A percentile compares a stretch with the other conserved stretches of the same genome.
Conservation (phyloP, 2,888 invertebrate genomes). For the Ochropleura plecta region DNA sequence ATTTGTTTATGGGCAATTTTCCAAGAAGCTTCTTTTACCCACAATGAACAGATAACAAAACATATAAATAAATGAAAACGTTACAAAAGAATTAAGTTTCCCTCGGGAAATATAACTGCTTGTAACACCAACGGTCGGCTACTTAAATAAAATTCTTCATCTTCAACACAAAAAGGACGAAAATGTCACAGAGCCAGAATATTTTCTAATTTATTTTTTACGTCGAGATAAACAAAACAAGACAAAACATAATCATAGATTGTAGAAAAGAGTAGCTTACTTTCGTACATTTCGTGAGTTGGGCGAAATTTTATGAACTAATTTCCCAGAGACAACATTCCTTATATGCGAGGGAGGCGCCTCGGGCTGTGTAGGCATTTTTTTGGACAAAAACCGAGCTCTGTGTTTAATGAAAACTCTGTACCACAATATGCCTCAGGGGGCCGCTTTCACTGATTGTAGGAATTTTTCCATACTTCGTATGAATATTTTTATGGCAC, state of each 20-base stretch:
- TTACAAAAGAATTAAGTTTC: constrained; percentile 33
- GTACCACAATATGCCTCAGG: constrained; percentile 87
- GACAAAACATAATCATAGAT: constrained; percentile 70
- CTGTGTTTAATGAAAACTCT: constrained; percentile 89
- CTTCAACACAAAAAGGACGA: constrained; percentile 46
- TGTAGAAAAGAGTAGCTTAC: constrained; percentile 67
- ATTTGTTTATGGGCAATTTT: not conserved
- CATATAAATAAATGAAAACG: constrained; percentile 39
- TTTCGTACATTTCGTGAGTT: constrained; percentile 74
- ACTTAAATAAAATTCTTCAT: constrained; percentile 50
- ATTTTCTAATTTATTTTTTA: constrained; percentile 62
- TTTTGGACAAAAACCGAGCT: constrained; percentile 84
- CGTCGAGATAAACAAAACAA: constrained; percentile 58
- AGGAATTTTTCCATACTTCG: constrained; percentile 82
- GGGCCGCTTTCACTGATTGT: constrained; percentile 87
- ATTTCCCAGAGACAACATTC: constrained; percentile 88
- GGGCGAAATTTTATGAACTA: constrained; percentile 87
- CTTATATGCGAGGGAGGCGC: constrained; percentile 84
- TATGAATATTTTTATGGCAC: constrained; percentile 84
- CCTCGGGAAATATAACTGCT: constrained; percentile 47
- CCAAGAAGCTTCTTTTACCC: constrained; percentile 5
- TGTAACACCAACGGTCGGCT: constrained; percentile 34
- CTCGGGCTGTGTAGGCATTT: constrained; percentile 83
- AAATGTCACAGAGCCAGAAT: constrained; percentile 45
- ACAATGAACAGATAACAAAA: constrained; percentile 37